phyloP scores from a whole-genome alignment of 1,140 invertebrate genomes.

The Nebria ingens region DNA sequence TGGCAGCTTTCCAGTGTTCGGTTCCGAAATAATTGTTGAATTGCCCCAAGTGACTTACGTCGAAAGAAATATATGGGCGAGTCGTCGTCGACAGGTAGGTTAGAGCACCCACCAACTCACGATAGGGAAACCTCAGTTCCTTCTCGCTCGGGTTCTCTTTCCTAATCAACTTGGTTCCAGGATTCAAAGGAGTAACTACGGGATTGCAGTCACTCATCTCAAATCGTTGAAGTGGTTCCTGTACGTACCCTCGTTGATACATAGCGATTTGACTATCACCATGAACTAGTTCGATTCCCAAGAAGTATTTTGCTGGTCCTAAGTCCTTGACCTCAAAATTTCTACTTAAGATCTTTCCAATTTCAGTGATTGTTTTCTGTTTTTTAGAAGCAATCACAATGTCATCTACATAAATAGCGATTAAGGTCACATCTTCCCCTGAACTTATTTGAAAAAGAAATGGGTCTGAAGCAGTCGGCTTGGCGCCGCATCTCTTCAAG shows the following conservation, averaged over 20 bases:
- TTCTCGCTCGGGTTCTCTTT: background rate
- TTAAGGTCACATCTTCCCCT: slow-evolving; percentile 16
- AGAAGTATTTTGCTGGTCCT: slow-evolving; percentile 12
- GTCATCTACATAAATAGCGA: slow-evolving; percentile 26
- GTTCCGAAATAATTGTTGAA: background rate
- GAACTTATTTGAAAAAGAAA: slow-evolving; percentile 22
- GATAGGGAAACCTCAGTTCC: background rate
- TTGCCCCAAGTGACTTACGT: background rate
- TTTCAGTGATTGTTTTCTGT: background rate
- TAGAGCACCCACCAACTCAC: background rate
- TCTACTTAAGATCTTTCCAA: background rate
- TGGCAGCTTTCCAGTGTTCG: background rate
- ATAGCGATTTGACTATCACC: background rate
- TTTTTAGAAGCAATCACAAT: slow-evolving; percentile 21
- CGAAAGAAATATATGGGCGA: background rate
- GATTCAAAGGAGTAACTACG: slow-evolving; percentile 11
- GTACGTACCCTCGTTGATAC: slow-evolving; percentile 15
- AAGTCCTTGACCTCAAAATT: slow-evolving; percentile 18
- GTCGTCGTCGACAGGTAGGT: background rate
- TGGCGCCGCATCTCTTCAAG: slow-evolving; percentile 18
- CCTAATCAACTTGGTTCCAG: background rate
- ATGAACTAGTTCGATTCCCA: slow-evolving; percentile 15
- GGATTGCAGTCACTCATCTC: slow-evolving; percentile 20
- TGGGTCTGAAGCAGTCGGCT: slow-evolving; percentile 17
- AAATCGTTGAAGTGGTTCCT: slow-evolving; percentile 16